Evolutionary conservation across 2,797 vertebrate species (phyloP).

Genomic region (Carduelis carduelis): DNA sequence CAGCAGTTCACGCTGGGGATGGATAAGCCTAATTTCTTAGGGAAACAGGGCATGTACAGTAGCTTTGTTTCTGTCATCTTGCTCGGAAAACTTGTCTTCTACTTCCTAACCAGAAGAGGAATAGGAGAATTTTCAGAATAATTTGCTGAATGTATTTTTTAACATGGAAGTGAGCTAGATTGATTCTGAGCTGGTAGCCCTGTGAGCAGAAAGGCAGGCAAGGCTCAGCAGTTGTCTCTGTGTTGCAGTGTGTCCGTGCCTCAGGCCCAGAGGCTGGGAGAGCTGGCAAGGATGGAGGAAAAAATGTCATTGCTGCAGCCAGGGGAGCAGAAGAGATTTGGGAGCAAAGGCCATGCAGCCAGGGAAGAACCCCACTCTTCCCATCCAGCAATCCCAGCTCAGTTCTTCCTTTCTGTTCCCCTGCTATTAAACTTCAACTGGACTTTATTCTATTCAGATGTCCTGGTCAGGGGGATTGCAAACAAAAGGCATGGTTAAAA

Average conservation of each 20-base stretch:
- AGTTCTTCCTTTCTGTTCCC: not conserved
- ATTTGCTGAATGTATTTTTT: not conserved
- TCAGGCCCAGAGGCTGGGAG: not conserved
- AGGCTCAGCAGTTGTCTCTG: not conserved
- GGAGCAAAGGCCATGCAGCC: not conserved
- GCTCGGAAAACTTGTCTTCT: not conserved
- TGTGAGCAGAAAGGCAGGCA: not conserved
- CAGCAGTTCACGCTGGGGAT: not conserved
- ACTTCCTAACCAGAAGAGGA: not conserved
- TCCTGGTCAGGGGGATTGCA: not conserved
- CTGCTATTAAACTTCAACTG: accelerated
- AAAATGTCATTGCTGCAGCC: not conserved
- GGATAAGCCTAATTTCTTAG: not conserved
- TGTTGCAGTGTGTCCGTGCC: accelerated
- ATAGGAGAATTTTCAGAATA: not conserved
- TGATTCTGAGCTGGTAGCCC: not conserved
- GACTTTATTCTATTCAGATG: not conserved
- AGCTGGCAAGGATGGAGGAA: not conserved
- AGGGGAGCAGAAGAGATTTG: not conserved
- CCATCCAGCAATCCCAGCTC: accelerated
- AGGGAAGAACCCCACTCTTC: not conserved
- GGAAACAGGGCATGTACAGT: not conserved
- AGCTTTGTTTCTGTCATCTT: not conserved
- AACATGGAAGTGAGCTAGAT: not conserved
- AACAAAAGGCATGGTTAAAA: not conserved